phyloP scores from a whole-genome alignment of 1,140 invertebrate species.

The Magallana angulata region DNA sequence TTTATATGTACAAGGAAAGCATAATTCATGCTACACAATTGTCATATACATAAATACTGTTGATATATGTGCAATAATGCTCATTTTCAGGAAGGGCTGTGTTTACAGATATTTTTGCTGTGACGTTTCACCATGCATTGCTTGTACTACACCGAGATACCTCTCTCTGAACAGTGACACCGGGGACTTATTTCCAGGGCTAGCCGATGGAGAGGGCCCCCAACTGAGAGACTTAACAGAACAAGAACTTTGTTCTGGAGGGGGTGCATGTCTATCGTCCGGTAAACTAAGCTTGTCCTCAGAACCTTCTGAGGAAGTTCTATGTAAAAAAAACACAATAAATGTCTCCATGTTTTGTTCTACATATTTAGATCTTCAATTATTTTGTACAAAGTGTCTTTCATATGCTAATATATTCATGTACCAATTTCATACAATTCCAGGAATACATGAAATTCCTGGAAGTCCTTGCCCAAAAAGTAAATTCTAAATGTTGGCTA shows the following conservation, averaged over 20 bases:
- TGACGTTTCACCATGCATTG: not conserved
- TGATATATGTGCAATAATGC: too few species aligned
- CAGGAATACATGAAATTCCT: too few species aligned
- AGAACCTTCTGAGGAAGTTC: constrained; percentile 19
- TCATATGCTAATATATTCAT: too few species aligned
- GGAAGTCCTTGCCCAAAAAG: not conserved
- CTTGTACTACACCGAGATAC: constrained; percentile 16
- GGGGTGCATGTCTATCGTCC: not conserved
- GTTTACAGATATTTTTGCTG: too few species aligned
- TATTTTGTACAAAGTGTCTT: too few species aligned
- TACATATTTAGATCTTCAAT: too few species aligned
- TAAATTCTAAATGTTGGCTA: not conserved
- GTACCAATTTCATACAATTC: not conserved
- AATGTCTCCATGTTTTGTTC: too few species aligned
- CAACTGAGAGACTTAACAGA: not conserved
- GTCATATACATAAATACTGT: too few species aligned
- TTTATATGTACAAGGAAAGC: too few species aligned
- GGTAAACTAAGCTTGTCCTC: constrained; percentile 1
- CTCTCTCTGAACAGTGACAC: constrained; percentile 3
- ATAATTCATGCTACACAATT: too few species aligned
- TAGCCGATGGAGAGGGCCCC: not conserved
- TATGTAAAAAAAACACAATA: not conserved
- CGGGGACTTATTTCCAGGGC: constrained; percentile 20
- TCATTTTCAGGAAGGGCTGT: too few species aligned
- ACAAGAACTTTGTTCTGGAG: not conserved